A percentile compares a stretch with the other conserved stretches of the same genome.
Conservation (phyloP, 1,140 invertebrate species). For the Pissodes strobi region DNA sequence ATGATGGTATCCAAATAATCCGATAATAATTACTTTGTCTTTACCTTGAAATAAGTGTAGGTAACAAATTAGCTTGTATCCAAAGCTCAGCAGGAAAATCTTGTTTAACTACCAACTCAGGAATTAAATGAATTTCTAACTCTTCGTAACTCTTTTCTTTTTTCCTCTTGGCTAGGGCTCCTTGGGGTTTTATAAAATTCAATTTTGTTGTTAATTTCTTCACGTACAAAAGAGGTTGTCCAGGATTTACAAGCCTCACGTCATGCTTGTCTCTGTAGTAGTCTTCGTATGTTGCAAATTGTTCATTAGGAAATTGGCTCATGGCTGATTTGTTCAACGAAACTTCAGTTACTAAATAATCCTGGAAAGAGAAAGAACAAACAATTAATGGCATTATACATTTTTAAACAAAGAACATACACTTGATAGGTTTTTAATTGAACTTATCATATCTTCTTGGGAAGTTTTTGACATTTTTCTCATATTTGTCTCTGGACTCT, state of each 20-base stretch:
- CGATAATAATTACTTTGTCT: constrained; percentile 20
- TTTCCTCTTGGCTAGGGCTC: constrained; percentile 55
- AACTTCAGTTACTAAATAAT: constrained; percentile 85
- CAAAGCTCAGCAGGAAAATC: constrained; percentile 86
- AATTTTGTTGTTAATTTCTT: constrained; percentile 78
- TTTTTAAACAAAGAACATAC: not conserved
- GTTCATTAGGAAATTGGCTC: constrained; percentile 79
- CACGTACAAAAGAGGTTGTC: constrained; percentile 88
- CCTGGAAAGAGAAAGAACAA: constrained; percentile 22
- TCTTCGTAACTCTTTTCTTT: constrained; percentile 60
- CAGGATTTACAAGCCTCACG: constrained; percentile 67
- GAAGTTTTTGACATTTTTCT: not conserved
- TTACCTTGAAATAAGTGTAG: constrained; percentile 76
- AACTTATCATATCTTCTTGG: not conserved
- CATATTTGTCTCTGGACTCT: not conserved
- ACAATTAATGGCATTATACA: not conserved
- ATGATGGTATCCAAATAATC: no score
- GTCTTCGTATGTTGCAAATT: constrained; percentile 73
- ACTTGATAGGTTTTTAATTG: not conserved
- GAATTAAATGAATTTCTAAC: constrained; percentile 81
- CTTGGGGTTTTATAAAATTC: constrained; percentile 62
- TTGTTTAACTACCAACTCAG: constrained; percentile 87
- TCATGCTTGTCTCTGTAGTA: constrained; percentile 86
- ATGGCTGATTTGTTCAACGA: constrained; percentile 75
- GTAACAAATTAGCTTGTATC: constrained; percentile 86